Conservation (phyloP, 2,113 vertebrate genomes). For the Malurus melanocephalus region DNA sequence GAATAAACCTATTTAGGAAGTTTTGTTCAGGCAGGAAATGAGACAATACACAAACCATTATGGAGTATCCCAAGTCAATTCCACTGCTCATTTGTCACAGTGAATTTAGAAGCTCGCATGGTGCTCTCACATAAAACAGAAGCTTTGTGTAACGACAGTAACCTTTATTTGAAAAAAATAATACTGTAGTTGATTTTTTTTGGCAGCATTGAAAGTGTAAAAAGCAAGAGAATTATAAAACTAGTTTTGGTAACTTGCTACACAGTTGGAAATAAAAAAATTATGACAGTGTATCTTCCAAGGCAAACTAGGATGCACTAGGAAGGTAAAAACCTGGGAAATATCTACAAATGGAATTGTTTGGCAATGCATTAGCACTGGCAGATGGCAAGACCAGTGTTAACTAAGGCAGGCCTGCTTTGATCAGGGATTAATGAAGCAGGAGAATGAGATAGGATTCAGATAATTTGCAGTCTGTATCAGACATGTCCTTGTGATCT, state of each 20-base stretch:
- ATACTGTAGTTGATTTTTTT: neutral
- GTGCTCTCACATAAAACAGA: neutral
- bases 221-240: neutral
- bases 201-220: neutral
- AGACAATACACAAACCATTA: neutral
- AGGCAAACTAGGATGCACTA: neutral
- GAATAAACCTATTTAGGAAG: neutral
- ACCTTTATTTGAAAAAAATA: neutral
- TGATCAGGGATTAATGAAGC: neutral
- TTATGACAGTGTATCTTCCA: neutral
- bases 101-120: neutral
- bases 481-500: neutral
- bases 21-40: neutral
- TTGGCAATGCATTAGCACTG: neutral
- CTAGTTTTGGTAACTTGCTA: neutral
- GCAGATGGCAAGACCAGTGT: neutral
- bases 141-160: neutral
- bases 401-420: neutral
- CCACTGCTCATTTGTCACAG: neutral
- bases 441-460: neutral
- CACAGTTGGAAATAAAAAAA: neutral
- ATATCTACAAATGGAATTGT: neutral
- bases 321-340: neutral
- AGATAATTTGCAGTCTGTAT: neutral
- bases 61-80: neutral